Evolutionary conservation across 1,140 invertebrate species (phyloP).

Genomic region (Colletes latitarsis): DNA sequence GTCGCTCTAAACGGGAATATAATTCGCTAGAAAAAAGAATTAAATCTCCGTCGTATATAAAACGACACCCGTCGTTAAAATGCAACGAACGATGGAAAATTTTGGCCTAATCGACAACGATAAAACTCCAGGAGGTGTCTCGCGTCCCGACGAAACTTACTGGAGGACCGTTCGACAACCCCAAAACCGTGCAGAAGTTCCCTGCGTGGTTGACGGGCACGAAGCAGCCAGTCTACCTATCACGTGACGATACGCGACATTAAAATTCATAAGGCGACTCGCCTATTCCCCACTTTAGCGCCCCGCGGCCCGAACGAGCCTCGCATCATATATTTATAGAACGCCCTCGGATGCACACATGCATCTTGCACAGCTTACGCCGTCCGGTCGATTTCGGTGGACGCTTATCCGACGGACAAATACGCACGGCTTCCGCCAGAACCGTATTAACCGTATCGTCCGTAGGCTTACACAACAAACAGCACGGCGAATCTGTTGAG

Average conservation of each 20-base stretch:
- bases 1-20: not conserved
- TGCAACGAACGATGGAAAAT: not conserved
- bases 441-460: not conserved
- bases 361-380: slow-evolving; percentile 31
- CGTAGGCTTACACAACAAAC: too few relatives aligned
- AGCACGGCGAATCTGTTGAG: too few relatives aligned
- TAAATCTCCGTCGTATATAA: slow-evolving; percentile 8
- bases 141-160: not conserved
- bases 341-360: slow-evolving; percentile 41
- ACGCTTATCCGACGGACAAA: slow-evolving; percentile 6
- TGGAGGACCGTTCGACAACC: slow-evolving; percentile 52
- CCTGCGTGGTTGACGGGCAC: slow-evolving; percentile 49
- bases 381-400: slow-evolving; percentile 20
- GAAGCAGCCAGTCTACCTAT: slow-evolving; percentile 68
- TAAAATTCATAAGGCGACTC: slow-evolving; percentile 78
- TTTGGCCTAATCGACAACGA: not conserved
- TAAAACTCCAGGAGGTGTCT: too few relatives aligned
- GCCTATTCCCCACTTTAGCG: slow-evolving; percentile 70
- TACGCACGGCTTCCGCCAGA: not conserved
- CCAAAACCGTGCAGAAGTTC: slow-evolving; percentile 2
- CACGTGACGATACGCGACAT: slow-evolving; percentile 73
- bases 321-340: slow-evolving; percentile 73
- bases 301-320: slow-evolving; percentile 45
- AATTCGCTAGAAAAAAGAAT: slow-evolving; percentile 10
- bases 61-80: not conserved